phyloP scores from a whole-genome alignment of 2,113 vertebrate species.

The Jacana jacana region DNA sequence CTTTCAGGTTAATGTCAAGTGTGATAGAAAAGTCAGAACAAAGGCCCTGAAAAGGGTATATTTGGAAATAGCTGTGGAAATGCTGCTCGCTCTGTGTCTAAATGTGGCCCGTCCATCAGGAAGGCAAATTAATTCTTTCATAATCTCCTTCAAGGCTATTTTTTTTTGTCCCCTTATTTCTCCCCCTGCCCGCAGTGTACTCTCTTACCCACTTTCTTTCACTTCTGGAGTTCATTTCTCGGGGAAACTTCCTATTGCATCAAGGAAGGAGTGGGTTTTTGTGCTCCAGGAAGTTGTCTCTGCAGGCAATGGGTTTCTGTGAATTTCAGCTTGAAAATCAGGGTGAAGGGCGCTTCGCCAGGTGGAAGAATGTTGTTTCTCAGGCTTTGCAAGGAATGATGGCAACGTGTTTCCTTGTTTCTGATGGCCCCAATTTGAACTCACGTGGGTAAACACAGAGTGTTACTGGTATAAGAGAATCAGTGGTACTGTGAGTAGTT shows the following conservation, averaged over 20 bases:
- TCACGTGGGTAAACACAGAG: fast-evolving
- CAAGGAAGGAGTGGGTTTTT: background rate
- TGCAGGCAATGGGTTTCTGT: background rate
- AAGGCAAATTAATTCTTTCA: background rate
- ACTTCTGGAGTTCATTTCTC: background rate
- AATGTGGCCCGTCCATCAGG: background rate
- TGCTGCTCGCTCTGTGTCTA: fast-evolving
- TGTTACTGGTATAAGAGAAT: background rate
- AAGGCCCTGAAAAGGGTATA: background rate
- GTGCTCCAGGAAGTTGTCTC: background rate
- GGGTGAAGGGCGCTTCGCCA: background rate
- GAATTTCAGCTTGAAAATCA: background rate
- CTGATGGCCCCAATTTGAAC: background rate
- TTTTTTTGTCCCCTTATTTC: fast-evolving
- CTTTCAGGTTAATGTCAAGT: background rate
- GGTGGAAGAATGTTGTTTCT: background rate
- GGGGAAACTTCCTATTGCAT: background rate
- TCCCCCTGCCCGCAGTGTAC: background rate
- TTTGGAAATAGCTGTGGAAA: background rate
- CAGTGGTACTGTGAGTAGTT: background rate
- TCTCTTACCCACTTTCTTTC: background rate
- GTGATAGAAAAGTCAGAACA: background rate
- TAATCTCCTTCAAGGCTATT: background rate
- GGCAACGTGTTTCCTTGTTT: background rate
- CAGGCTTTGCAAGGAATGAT: background rate